phyloP scores from a whole-genome alignment of 92 coral and sea anemone genomes.

The Actinostola sp. region DNA sequence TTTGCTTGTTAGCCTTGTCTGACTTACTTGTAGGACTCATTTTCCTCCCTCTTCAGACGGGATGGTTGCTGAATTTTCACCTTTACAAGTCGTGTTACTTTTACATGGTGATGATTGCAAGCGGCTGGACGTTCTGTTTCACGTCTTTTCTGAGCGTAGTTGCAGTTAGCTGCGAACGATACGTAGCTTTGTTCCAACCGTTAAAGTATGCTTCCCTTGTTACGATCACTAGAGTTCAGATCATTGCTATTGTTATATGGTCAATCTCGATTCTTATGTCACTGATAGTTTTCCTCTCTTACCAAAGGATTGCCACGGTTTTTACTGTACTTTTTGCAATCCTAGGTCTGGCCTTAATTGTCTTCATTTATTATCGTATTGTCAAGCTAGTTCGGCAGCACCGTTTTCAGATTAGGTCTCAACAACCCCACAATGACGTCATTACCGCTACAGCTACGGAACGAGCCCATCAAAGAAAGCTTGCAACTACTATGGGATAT shows the following conservation, averaged over 20 bases:
- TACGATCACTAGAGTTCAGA: conserved; percentile 27
- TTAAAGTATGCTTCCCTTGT: conserved; percentile 33
- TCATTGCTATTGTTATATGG: conserved; percentile 26
- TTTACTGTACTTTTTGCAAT: conserved; percentile 1
- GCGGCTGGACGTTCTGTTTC: conserved; percentile 20
- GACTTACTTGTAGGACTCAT: conserved; percentile 49
- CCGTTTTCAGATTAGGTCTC: conserved; percentile 17
- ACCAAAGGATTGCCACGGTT: not conserved
- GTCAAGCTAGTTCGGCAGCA: conserved; percentile 20
- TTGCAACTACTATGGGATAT: conserved; percentile 34
- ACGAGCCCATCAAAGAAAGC: conserved; percentile 8
- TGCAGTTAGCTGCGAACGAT: conserved; percentile 48
- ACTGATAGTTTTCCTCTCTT: not conserved
- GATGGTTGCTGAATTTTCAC: conserved; percentile 8
- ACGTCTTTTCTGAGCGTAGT: conserved; percentile 46
- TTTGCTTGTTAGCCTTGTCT: conserved; percentile 45
- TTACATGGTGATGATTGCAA: conserved; percentile 18
- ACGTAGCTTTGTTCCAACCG: conserved; percentile 34
- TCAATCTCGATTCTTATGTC: not conserved
- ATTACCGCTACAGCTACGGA: not conserved
- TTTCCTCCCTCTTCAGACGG: conserved; percentile 34
- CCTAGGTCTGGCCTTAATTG: conserved; percentile 6
- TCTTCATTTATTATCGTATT: conserved; percentile 7
- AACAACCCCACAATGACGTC: not conserved
- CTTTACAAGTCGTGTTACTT: conserved; percentile 36